Evolutionary conservation across 2,888 invertebrate genomes (phyloP).

Genomic region (Perizoma affinitatum): DNA sequence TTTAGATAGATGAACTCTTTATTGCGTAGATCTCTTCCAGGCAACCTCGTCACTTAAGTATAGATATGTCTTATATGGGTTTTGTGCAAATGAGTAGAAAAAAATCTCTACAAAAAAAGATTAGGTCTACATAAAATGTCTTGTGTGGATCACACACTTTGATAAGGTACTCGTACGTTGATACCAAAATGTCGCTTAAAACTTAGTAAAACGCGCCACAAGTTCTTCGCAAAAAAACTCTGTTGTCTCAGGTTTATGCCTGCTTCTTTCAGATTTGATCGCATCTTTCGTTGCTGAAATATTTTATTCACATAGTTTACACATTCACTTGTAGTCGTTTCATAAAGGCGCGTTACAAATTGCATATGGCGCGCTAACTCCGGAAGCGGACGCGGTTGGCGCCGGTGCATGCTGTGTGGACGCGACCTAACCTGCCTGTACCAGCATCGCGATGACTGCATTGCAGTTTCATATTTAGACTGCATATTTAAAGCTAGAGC

Average conservation of each 20-base stretch:
- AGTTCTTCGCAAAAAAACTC: too few relatives aligned
- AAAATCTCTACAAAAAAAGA: too few relatives aligned
- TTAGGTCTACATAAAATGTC: too few relatives aligned
- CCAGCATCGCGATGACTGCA: slow-evolving; percentile 21
- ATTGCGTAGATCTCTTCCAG: too few relatives aligned
- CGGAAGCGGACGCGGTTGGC: slow-evolving; percentile 48
- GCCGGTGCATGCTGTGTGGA: slow-evolving; percentile 45
- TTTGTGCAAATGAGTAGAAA: too few relatives aligned
- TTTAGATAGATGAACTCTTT: too few relatives aligned
- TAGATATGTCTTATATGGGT: too few relatives aligned
- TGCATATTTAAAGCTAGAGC: background rate
- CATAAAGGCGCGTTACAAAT: slow-evolving; percentile 41
- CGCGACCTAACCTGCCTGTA: slow-evolving; percentile 33
- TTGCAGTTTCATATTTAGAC: slow-evolving; percentile 13
- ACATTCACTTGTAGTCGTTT: slow-evolving; percentile 23
- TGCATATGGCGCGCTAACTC: slow-evolving; percentile 47
- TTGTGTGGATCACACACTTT: too few relatives aligned
- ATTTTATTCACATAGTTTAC: slow-evolving; percentile 21
- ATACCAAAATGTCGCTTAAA: too few relatives aligned
- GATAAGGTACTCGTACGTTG: too few relatives aligned
- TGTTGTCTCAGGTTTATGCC: background rate
- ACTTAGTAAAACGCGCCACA: too few relatives aligned
- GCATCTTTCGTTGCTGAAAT: slow-evolving; percentile 11
- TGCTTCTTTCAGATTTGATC: slow-evolving; percentile 4
- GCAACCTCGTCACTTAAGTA: too few relatives aligned